These are phyloP conservation scores for Tyto alba DNA, from an alignment of 2,113 vertebrate genomes.

Conservation along the genomic window DNA sequence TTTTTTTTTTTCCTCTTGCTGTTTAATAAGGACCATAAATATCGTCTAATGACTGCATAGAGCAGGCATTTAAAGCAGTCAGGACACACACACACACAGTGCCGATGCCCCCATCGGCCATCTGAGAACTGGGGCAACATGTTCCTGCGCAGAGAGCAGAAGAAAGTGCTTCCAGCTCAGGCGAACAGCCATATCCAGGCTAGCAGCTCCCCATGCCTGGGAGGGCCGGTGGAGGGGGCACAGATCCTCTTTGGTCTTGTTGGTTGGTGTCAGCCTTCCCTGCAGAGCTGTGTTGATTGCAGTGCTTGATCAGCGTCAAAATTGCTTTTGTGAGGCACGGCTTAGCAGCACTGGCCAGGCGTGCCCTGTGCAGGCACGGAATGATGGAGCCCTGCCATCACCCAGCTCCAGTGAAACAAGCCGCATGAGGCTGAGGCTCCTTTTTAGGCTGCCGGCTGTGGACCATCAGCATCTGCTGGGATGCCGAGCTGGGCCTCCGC, in stretches of 20 bases:
- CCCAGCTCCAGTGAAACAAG: not conserved
- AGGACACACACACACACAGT: not conserved
- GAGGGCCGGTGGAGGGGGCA: not conserved
- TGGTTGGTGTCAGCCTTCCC: not conserved
- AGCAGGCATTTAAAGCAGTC: not conserved
- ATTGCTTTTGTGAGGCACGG: not conserved
- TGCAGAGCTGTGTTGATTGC: not conserved
- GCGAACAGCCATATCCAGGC: not conserved
- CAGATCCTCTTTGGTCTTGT: not conserved
- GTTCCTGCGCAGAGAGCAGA: not conserved
- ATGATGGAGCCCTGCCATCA: not conserved
- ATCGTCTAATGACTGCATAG: not conserved
- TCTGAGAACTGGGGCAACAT: not conserved
- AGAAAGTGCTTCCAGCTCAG: not conserved
- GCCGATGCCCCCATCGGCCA: not conserved
- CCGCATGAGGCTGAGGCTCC: not conserved
- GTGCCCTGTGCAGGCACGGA: fast-evolving
- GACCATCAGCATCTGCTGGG: not conserved
- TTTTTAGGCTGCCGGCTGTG: not conserved
- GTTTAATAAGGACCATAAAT: constrained; percentile 9
- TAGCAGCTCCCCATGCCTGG: not conserved
- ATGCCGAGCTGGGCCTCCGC: not conserved
- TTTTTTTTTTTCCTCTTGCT: not conserved
- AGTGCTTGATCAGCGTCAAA: not conserved
- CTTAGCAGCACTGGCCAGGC: not conserved